Conservation (phyloP, 1,140 invertebrate species). For the Homalodisca vitripennis region DNA sequence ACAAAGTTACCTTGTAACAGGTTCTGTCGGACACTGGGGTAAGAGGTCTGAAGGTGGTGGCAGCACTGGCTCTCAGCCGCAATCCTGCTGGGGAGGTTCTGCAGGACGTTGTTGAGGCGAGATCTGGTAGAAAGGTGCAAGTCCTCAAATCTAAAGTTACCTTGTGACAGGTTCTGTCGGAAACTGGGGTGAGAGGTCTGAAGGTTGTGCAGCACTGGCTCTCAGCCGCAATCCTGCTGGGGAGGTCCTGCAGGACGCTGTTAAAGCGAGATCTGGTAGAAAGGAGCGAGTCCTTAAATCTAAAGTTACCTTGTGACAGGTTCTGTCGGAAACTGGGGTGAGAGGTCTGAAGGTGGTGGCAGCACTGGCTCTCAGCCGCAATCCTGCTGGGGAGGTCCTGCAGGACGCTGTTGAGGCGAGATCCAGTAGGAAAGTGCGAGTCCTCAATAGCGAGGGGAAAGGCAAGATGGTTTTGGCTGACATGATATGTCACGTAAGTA, state of each 20-base stretch:
- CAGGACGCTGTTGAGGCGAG: conserved; percentile 91
- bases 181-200: conserved; percentile 74
- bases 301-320: conserved; percentile 70
- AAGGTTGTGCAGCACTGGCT: conserved; percentile 86
- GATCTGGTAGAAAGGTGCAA: conserved; percentile 79
- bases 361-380: conserved; percentile 85
- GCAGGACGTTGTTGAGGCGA: conserved; percentile 89
- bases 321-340: conserved; percentile 67
- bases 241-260: conserved; percentile 88
- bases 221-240: conserved; percentile 93
- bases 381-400: conserved; percentile 86
- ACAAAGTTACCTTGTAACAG: too few species aligned
- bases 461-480: conserved; percentile 95
- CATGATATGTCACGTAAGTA: conserved; percentile 70
- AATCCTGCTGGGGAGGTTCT: conserved; percentile 90
- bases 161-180: conserved; percentile 52
- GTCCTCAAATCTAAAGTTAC: conserved; percentile 95
- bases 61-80: conserved; percentile 82
- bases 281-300: conserved; percentile 87
- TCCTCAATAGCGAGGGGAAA: conserved; percentile 96
- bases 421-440: conserved; percentile 76
- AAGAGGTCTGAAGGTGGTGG: conserved; percentile 81
- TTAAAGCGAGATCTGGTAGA: conserved; percentile 80
- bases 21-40: conserved; percentile 68
- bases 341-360: conserved; percentile 83